These are phyloP conservation scores for Hippopotamyrus pictus DNA, from an alignment of 2,797 vertebrate species.

Conservation along the genomic window DNA sequence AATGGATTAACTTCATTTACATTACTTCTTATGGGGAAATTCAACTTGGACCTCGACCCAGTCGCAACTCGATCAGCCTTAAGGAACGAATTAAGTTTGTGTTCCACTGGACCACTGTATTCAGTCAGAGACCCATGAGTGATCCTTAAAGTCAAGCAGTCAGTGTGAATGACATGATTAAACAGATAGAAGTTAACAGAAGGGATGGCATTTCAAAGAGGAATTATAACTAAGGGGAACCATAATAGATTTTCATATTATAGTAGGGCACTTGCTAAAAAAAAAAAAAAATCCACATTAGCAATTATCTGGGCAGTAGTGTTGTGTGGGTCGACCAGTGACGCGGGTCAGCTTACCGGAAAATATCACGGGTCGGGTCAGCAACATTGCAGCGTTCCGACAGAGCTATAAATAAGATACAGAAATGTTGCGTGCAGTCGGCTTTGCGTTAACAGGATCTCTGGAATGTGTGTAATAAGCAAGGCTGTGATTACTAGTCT, in stretches of 20 bases:
- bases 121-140: neutral
- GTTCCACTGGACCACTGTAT: neutral
- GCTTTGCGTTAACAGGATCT: neutral
- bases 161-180: neutral
- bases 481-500: neutral
- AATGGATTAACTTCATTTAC: neutral
- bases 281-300: neutral
- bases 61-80: neutral
- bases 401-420: neutral
- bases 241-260: neutral
- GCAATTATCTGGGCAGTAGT: neutral
- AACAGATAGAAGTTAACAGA: neutral
- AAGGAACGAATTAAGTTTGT: neutral
- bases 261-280: neutral
- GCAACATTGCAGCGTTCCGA: neutral
- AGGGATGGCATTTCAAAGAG: neutral
- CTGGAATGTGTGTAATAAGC: neutral
- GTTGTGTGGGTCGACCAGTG: neutral
- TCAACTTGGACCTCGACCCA: neutral
- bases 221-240: neutral
- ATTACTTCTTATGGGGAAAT: neutral
- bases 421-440: neutral
- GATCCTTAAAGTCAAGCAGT: neutral
- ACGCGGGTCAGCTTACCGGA: neutral
- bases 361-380: neutral